A percentile compares a stretch with the other conserved stretches of the same genome.
Evolutionary conservation across 1,140 invertebrate genomes (phyloP).

Genomic region (Drosophila varians): DNA sequence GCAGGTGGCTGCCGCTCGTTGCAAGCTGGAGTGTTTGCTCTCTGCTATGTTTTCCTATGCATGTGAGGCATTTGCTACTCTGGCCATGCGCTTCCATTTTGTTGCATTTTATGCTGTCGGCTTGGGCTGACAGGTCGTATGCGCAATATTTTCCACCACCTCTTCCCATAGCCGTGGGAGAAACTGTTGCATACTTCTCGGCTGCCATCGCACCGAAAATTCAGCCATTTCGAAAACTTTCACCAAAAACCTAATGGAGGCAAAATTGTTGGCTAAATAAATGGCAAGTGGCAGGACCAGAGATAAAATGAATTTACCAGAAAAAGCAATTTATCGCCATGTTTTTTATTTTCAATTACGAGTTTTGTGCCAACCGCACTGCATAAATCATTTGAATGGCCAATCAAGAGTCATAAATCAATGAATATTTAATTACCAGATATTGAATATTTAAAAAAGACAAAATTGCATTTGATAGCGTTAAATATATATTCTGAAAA

Average conservation of each 20-base stretch:
- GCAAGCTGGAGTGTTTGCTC: constrained; percentile 20
- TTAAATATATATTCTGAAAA: neutral
- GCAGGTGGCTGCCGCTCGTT: constrained; percentile 52
- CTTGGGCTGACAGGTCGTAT: constrained; percentile 41
- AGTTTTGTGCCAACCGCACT: constrained; percentile 19
- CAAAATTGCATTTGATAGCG: neutral
- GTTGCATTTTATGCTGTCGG: constrained; percentile 45
- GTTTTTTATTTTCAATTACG: neutral
- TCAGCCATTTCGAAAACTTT: constrained; percentile 14
- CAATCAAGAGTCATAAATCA: neutral
- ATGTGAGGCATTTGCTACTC: constrained; percentile 22
- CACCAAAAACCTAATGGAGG: neutral
- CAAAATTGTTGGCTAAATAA: constrained; percentile 1
- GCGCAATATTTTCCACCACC: constrained; percentile 35
- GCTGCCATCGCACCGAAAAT: neutral
- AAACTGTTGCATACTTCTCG: constrained; percentile 28
- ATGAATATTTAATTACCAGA: constrained; percentile 1
- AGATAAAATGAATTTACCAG: constrained; percentile 3
- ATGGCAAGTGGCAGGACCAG: constrained; percentile 9
- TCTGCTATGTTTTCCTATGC: constrained; percentile 11
- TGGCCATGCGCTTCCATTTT: constrained; percentile 32
- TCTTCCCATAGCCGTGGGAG: constrained; percentile 4
- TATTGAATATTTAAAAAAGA: neutral
- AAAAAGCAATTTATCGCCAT: neutral
- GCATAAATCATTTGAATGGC: constrained; percentile 2